Base-by-base conservation (phyloP, 1,140 invertebrate genomes). In the Sinella curviseta region DNA sequence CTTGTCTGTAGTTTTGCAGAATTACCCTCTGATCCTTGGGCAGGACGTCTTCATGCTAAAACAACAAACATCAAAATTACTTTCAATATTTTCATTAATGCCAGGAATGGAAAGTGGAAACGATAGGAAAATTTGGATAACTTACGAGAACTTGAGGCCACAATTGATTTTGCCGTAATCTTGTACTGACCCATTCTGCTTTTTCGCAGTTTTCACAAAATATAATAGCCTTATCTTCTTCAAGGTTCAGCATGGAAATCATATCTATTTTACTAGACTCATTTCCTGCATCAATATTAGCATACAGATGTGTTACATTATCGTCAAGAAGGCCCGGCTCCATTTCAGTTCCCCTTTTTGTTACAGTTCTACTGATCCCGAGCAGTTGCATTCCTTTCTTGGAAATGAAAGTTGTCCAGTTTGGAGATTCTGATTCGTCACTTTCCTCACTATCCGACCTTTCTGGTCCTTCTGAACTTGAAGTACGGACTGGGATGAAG, bases 81-180 rank as follows among this genome's bases (percentile, higher is more conserved):
- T 74, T 4, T 8, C 26, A 74, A 74, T 34, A 28, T 3, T 35
- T 74, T 17, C 28, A 74, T 16, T 74, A 74, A 14, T 12, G 3
- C 31, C 4, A n/a, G n/a, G n/a, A n/a, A n/a, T n/a, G n/a, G n/a
- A n/a, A n/a, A n/a, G n/a, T n/a, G n/a, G n/a, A n/a, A n/a, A 28
- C 17, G 39, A 8, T 48, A 8, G 4, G 4, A 48, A 48, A 48
- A 48, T 8, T n/a, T 67, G 2, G 60, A 4, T 76, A 30, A 34
- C 39, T 78, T 78, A 78, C 80, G 77, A 78, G 55, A 54, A 81
- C 80, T 78, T 81, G 76, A 1, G 77, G 65, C 24, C 74, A 74
- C 57, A 76, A n/a, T 35, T 75, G 26, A 24, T 77, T 76, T 65
- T 81, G 76, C 16, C 80, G 54, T 12, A 81, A 31, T 73, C 75